Conservation (phyloP, 2,888 invertebrate species). For the Lochmaea capreae region DNA sequence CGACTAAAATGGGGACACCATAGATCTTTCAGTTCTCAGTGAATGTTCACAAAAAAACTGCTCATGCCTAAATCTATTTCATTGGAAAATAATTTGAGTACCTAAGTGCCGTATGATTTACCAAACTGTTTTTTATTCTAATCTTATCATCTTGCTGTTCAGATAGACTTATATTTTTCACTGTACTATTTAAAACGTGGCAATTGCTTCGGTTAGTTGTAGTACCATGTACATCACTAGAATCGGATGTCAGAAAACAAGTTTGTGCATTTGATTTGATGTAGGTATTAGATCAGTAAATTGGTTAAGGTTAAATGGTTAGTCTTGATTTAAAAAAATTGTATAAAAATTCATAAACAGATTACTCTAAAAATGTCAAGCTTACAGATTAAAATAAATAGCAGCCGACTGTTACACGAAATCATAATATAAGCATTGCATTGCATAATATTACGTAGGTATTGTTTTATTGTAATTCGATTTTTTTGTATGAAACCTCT, state of each 20-base stretch:
- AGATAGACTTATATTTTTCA: background rate
- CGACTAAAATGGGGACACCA: no score
- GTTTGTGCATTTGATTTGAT: slow-evolving; percentile 29
- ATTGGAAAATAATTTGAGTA: no score
- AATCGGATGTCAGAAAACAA: slow-evolving; percentile 27
- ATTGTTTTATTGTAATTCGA: background rate
- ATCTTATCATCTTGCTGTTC: no score
- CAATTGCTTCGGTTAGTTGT: slow-evolving; percentile 18
- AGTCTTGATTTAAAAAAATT: background rate
- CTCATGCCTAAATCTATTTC: no score
- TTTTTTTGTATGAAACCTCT: background rate
- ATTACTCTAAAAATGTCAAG: no score
- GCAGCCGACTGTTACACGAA: background rate
- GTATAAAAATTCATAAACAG: no score
- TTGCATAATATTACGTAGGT: background rate
- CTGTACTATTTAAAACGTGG: slow-evolving; percentile 12
- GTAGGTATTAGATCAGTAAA: slow-evolving; percentile 13
- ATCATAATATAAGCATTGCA: background rate
- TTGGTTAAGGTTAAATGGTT: slow-evolving; percentile 4
- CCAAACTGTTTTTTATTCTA: no score
- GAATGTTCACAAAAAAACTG: no score
- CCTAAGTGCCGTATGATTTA: no score
- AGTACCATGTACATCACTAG: slow-evolving; percentile 18
- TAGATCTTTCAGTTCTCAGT: no score
- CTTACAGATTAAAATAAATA: no score